Conservation (phyloP, 2,113 vertebrate genomes). For the Lepisosteus osseus region DNA sequence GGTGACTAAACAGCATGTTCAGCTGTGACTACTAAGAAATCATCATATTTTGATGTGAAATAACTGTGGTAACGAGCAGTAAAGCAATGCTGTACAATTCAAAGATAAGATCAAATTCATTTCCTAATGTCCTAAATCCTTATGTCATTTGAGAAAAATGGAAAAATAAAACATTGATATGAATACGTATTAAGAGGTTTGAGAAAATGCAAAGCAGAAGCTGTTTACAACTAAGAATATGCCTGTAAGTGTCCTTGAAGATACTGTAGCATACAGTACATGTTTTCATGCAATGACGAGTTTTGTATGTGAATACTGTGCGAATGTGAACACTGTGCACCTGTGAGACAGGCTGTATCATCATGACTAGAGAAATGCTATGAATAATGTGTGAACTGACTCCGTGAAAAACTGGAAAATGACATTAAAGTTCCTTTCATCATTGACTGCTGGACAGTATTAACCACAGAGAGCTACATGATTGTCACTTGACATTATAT, state of each 20-base stretch:
- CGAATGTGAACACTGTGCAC: background rate
- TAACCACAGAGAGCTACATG: background rate
- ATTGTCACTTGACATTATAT: background rate
- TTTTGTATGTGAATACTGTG: background rate
- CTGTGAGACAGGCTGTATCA: background rate
- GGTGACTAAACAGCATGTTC: no score
- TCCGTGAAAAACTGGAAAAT: background rate
- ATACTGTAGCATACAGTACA: background rate
- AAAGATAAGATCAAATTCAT: no score
- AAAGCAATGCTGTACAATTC: no score
- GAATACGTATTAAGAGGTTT: no score
- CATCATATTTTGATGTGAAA: no score
- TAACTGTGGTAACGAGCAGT: no score
- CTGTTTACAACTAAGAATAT: background rate
- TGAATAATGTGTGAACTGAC: background rate
- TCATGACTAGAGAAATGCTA: background rate
- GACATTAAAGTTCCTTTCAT: background rate
- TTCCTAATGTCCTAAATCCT: no score
- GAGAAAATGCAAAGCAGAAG: no score
- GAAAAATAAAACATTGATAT: no score
- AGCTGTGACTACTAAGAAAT: no score
- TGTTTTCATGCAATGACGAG: background rate
- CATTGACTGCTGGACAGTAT: background rate
- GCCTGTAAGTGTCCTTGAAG: background rate
- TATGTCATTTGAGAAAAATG: no score